Base-by-base conservation (phyloP, 2,113 vertebrate species). In the Anseranas semipalmata region DNA sequence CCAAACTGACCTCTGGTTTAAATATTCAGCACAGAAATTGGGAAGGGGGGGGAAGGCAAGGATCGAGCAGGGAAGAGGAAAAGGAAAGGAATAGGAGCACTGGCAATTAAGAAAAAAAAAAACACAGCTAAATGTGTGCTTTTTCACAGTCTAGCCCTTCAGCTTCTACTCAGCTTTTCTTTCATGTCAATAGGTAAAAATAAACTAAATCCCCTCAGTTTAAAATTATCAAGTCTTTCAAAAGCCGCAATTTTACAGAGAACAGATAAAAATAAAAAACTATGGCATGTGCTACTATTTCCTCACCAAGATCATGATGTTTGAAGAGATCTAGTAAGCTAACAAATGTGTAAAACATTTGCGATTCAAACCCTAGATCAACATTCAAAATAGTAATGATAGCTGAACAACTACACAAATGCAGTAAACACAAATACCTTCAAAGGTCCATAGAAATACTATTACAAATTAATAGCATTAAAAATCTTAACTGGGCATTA, bases 1-100 rank as follows among this genome's bases (percentile, higher is more conserved):
- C 16, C 58, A 76, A 82, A 87, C 41, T 83, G 91, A 92, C 91
- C 92, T 88, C 85, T 72, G 70, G 30, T 78, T 94, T 84, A 94
- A 94, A 86, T 58, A 71, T 55, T 78, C 74, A 76, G 48, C 86
- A 89, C 35, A 94, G 80, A 82, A 92, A 82, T 5, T 32, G 39
- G 1, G 1, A 12, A 12, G 50, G 50, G 25, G 50, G 24, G 24
- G 41, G 32, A 7, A 1, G 5, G 32, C 58, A 60, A 41, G 55
- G 32, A 10, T 15, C 10, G 1, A 82, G 28, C 46, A 65, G 27
- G 18, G 19, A 87, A 72, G 46, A 79, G 17, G 30, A 78, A 82
- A 8, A 3, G 21, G 33, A 68, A 39, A 78, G 13, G 32, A 91
- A 72, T 0, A 78, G 33, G 5, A 87, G 5, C 56, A 67, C 12